A percentile compares a stretch with the other conserved stretches of the same genome.
Evolutionary conservation across 2,888 invertebrate genomes (phyloP).

Genomic region (Ceratothoa steindachneri): DNA sequence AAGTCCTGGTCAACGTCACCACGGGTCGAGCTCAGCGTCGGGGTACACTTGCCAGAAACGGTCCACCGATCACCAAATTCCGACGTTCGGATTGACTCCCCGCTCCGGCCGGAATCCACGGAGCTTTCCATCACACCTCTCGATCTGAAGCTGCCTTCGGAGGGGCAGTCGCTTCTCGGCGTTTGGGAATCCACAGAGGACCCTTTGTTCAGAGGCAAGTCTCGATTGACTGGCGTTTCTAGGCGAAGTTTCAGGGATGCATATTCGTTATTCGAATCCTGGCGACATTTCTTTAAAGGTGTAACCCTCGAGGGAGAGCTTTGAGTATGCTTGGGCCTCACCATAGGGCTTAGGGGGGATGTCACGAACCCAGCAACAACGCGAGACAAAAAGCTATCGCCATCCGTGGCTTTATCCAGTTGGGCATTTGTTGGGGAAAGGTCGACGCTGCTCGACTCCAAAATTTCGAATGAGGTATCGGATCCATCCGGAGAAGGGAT

Average conservation of each 20-base stretch:
- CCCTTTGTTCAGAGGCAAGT: not conserved
- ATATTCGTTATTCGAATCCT: not conserved
- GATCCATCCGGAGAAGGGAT: conserved; percentile 31
- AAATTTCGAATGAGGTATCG: conserved; percentile 41
- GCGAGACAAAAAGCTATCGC: not conserved
- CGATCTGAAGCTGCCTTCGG: not conserved
- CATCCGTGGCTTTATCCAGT: not conserved
- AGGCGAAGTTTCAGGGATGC: not conserved
- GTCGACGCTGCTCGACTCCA: conserved; percentile 40
- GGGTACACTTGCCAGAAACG: conserved; percentile 33
- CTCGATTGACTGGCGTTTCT: not conserved
- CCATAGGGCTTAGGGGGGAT: not conserved
- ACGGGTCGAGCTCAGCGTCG: conserved; percentile 14
- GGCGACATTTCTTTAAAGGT: not conserved
- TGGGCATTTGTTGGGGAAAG: not conserved
- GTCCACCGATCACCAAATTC: conserved; percentile 29
- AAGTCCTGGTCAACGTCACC: conserved; percentile 58
- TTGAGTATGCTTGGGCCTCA: not conserved
- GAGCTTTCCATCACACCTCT: not conserved
- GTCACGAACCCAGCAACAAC: not conserved
- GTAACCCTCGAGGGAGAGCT: not conserved
- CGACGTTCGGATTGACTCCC: not conserved
- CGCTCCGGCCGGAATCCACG: not conserved
- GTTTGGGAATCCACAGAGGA: not conserved
- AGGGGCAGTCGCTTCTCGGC: not conserved